Conservation (phyloP, 2,888 invertebrate species). For the Ormyrus pomaceus region DNA sequence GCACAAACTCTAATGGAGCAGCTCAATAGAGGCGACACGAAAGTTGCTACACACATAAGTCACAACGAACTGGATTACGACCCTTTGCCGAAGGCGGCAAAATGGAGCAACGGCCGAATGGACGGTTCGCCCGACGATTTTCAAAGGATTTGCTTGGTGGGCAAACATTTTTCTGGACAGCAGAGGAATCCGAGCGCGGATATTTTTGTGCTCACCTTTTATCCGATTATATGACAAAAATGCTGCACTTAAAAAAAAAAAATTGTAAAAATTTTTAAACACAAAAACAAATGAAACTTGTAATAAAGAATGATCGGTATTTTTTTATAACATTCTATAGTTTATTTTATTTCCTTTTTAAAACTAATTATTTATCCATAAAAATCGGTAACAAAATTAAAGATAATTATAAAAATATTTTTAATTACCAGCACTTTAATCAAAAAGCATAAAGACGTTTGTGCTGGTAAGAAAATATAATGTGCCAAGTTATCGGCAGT, state of each 20-base stretch:
- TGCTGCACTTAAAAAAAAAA: neutral
- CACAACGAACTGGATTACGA: slow-evolving; percentile 37
- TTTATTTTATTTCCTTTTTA: no score
- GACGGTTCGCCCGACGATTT: slow-evolving; percentile 38
- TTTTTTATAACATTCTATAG: no score
- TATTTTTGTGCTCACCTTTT: slow-evolving; percentile 66
- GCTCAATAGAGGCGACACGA: slow-evolving; percentile 56
- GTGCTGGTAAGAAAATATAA: no score
- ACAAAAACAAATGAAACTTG: no score
- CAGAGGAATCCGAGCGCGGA: slow-evolving; percentile 56
- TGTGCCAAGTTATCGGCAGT: no score
- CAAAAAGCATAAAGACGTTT: no score
- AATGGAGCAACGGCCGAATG: slow-evolving; percentile 48
- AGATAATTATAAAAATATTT: no score
- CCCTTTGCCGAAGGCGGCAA: slow-evolving; percentile 58
- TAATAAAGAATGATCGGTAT: no score
- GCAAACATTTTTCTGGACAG: slow-evolving; percentile 60
- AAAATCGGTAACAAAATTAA: no score
- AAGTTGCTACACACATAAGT: slow-evolving; percentile 27
- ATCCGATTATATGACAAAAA: slow-evolving; percentile 58
- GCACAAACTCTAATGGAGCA: slow-evolving; percentile 57
- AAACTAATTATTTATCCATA: no score
- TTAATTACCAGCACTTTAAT: no score
- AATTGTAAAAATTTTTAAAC: neutral
- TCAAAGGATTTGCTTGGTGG: slow-evolving; percentile 57